Base-by-base conservation (phyloP, 2,113 vertebrate species). In the Seriola rivoliana region DNA sequence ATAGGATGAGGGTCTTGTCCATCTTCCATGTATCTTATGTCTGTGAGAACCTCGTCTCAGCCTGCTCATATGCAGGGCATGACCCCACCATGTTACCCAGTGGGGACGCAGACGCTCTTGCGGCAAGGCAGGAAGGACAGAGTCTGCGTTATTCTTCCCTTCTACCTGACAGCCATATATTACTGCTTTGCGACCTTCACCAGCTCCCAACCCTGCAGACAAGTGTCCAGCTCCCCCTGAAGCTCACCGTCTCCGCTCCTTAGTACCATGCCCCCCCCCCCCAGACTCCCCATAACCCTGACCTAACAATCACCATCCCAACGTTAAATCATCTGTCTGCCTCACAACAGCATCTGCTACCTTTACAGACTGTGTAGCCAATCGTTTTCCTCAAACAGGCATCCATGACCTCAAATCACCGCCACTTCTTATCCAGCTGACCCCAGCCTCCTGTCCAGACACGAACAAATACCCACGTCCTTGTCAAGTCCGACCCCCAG, bases 81-180 rank as follows among this genome's bases (percentile, higher is more conserved):
- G 96, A 97, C 97, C 96, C 94, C 71, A 75, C 7, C 19, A 11
- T 96, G 96, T 96, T 94, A 91, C 94, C 92, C 95, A 50, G 92
- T 84, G 1, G 95, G 95, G 93, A 95, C 93, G 85, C 52, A 94
- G 94, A 94, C 93, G 73, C 94, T 95, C 90, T 88, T 79, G 57
- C 88, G 89, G 79, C 66, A 90, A 58, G 86, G 82, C 95, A 95
- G 93, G 95, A 95, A 96, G 93, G 87, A 92, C 91, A 91, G 91
- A 92, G 95, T 94, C 95, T 95, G 95, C 95, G 94, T 96, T 96
- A 74, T 94, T 95, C 93, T 96, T 94, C 90, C 93, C 75, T 86
- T 84, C 79, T 95, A 95, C 80, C 95, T 96, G 95, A 96, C 95
- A 96, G 92, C 92, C 91, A 90, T 94, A 95, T 93, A 94, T 91